Conservation (phyloP, 2,797 vertebrate genomes). For the Rhyacichthys aspro region DNA sequence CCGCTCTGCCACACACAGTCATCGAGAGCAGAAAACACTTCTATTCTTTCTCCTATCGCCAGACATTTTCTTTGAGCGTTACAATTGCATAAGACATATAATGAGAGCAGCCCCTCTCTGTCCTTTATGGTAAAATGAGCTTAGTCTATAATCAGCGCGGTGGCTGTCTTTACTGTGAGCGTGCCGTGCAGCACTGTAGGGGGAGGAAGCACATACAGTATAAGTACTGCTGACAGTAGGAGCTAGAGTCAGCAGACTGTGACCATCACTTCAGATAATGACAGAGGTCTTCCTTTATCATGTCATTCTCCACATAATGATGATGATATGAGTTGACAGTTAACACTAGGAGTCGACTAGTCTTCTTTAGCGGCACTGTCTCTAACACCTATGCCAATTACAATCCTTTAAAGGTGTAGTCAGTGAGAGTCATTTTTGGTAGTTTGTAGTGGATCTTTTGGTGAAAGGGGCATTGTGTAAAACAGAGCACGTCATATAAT, state of each 20-base stretch:
- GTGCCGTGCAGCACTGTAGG: slow-evolving; percentile 15
- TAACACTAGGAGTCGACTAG: slow-evolving; percentile 7
- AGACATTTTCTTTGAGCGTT: slow-evolving; percentile 36
- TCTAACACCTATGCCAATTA: slow-evolving; percentile 1
- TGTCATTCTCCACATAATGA: slow-evolving; percentile 22
- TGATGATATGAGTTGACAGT: slow-evolving; percentile 45
- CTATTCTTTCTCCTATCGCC: slow-evolving; percentile 2
- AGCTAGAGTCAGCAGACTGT: slow-evolving; percentile 32
- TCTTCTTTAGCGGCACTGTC: background rate
- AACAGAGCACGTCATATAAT: no score
- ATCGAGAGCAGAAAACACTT: slow-evolving; percentile 15
- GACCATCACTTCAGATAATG: slow-evolving; percentile 47
- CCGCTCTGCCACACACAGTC: slow-evolving; percentile 40
- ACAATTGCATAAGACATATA: slow-evolving; percentile 27
- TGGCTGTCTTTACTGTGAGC: slow-evolving; percentile 10
- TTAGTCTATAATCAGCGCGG: slow-evolving; percentile 48
- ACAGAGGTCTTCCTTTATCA: slow-evolving; percentile 35
- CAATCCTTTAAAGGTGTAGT: background rate
- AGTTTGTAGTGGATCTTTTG: no score
- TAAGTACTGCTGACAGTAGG: slow-evolving; percentile 22
- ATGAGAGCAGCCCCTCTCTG: slow-evolving; percentile 13
- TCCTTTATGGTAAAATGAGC: slow-evolving; percentile 41
- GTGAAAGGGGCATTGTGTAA: no score
- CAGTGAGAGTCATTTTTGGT: no score
- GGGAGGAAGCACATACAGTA: slow-evolving; percentile 9